These are phyloP conservation scores for Acanthopagrus latus DNA, from an alignment of 2,797 vertebrate species.

Conservation along the genomic window DNA sequence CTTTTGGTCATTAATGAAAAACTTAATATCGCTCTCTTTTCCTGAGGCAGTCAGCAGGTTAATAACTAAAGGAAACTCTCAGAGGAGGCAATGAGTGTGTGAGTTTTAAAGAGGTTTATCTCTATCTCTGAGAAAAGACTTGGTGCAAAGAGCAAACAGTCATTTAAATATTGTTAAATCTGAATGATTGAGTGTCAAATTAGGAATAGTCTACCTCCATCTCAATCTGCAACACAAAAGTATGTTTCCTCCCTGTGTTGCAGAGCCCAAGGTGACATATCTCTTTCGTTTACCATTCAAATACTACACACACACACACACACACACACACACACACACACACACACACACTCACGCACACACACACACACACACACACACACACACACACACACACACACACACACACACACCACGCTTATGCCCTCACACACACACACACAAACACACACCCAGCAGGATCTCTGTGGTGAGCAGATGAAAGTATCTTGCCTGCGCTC, in stretches of 20 bases:
- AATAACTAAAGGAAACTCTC: slow-evolving; percentile 44
- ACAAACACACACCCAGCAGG: slow-evolving; percentile 41
- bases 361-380: slow-evolving; percentile 42
- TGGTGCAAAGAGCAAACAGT: slow-evolving; percentile 52
- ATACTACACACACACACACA: slow-evolving; percentile 21
- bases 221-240: slow-evolving; percentile 16
- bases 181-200: slow-evolving; percentile 53
- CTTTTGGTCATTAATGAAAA: slow-evolving; percentile 64
- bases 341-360: slow-evolving; percentile 34
- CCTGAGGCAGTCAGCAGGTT: slow-evolving; percentile 66
- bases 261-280: slow-evolving; percentile 61
- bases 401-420: slow-evolving; percentile 27
- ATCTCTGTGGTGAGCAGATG: slow-evolving; percentile 69
- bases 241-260: slow-evolving; percentile 29
- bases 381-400: slow-evolving; percentile 33
- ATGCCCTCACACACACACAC: slow-evolving; percentile 30
- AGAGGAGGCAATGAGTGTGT: slow-evolving; percentile 38
- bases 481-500: slow-evolving; percentile 76
- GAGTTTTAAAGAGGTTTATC: slow-evolving; percentile 45
- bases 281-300: slow-evolving; percentile 27
- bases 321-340: slow-evolving; percentile 32
- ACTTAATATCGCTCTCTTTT: slow-evolving; percentile 51
- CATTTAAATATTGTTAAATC: slow-evolving; percentile 58
- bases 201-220: slow-evolving; percentile 12
- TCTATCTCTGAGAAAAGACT: slow-evolving; percentile 53